These are phyloP conservation scores for Tribolium freemani DNA, from an alignment of 2,888 invertebrate genomes.

Conservation along the genomic window DNA sequence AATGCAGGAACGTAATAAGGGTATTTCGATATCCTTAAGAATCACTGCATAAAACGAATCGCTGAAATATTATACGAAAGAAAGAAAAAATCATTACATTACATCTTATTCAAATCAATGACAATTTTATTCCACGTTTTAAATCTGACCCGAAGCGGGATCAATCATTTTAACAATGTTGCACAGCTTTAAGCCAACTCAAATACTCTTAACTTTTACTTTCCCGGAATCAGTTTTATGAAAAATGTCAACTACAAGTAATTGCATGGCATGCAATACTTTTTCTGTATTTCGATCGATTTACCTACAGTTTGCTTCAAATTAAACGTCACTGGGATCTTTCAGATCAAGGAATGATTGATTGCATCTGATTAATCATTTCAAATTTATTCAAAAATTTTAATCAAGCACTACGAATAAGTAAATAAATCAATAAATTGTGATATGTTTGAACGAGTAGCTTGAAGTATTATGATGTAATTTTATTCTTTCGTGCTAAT, in stretches of 20 bases:
- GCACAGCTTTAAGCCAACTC: neutral
- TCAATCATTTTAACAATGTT: slow-evolving; percentile 6
- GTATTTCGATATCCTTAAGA: slow-evolving; percentile 33
- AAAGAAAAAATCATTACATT: slow-evolving; percentile 20
- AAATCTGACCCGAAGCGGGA: slow-evolving; percentile 24
- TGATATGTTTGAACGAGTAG: neutral
- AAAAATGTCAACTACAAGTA: neutral
- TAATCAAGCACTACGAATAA: neutral
- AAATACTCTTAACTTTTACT: neutral
- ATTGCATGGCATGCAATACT: neutral
- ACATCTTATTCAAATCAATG: slow-evolving; percentile 27
- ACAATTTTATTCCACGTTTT: slow-evolving; percentile 29
- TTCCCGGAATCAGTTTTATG: neutral
- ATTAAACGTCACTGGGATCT: neutral
- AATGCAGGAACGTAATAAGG: slow-evolving; percentile 27
- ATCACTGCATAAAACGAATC: slow-evolving; percentile 21
- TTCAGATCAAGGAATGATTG: neutral
- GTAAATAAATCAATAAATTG: neutral
- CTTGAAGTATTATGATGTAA: neutral
- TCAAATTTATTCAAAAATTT: slow-evolving; percentile 3
- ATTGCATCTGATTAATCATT: neutral
- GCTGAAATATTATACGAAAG: slow-evolving; percentile 20
- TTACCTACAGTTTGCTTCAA: neutral
- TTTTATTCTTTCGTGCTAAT: slow-evolving; percentile 25
- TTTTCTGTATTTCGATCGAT: neutral